Percentiles rank a stretch among this genome's conserved stretches.
These are phyloP conservation scores for Brevimyrus niger DNA, from an alignment of 2,113 vertebrate species.

Conservation along the genomic window DNA sequence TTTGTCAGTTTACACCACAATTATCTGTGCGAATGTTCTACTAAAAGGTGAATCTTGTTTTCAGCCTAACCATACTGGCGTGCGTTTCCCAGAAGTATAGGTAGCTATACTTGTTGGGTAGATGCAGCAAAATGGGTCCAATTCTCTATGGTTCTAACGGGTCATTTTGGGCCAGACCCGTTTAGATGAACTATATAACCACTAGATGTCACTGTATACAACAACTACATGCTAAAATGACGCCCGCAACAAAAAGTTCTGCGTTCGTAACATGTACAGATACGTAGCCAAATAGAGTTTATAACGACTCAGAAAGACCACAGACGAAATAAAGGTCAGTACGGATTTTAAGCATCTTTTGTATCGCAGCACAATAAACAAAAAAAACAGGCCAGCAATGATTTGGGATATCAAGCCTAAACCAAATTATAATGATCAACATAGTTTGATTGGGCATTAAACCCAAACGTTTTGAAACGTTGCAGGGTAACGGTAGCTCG, in stretches of 20 bases:
- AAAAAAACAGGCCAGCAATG: neutral
- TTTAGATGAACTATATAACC: neutral
- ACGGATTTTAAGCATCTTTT: neutral
- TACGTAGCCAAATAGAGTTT: neutral
- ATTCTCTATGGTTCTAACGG: neutral
- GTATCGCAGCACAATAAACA: neutral
- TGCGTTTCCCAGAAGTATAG: neutral
- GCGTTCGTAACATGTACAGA: neutral
- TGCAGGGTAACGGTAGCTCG: neutral
- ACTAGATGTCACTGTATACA: slow-evolving; percentile 2
- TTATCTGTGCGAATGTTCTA: neutral
- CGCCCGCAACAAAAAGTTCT: neutral
- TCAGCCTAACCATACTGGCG: neutral
- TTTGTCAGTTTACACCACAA: neutral
- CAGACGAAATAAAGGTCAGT: neutral
- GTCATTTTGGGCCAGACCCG: neutral
- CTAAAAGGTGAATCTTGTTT: neutral
- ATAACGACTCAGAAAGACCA: neutral
- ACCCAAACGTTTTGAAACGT: neutral
- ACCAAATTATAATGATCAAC: neutral
- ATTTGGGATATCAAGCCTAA: neutral
- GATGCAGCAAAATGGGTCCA: neutral
- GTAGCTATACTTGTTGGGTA: neutral
- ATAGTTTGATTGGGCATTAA: neutral
- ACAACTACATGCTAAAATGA: neutral